Evolutionary conservation across 1,140 invertebrate species (phyloP), one percentile per base, ranked within the genome.

Genomic region (Bombus confusus): DNA sequence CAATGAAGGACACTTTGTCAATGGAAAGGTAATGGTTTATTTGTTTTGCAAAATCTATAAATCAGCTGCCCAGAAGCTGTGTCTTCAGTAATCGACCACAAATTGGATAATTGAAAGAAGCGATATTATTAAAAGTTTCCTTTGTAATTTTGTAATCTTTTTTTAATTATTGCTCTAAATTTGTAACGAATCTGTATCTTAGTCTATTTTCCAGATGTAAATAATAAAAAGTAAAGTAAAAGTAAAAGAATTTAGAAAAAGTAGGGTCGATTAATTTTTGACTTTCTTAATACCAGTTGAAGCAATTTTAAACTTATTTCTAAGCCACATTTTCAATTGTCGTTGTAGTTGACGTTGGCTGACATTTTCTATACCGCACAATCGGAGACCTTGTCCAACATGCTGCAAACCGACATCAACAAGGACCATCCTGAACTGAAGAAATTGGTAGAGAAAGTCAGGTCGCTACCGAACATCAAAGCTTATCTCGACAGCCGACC

Each of bases 401-500:
- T 86, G 0, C 0, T 78, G 8, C 52, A 0, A 0, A 13, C 10
- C 0, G 88, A 90, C 28, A 0, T 77, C 8, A 83, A 81, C 39
- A 66, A 88, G 25, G 57, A 81, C 10, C 31, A 75, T 1, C 82
- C 85, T 6, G 80, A 87, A 25, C 15, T 91, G 47, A 81, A 86
- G 59, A 88, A 84, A 8, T 34, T 91, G 28, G 47, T 41, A 3
- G 84, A 80, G 1, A 96, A 96, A 83, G 95, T 97, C 41, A 91
- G 95, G 1, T 92, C 94, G 13, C 85, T 96, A 74, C 96, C 97
- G 18, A 92, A 94, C 1, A 96, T 97, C 88, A 97, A 97, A 90
- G 95, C 95, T 47, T 97, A 96, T 96, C 95, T 97, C 41, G 96
- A 96, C 76, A 96, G 96, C 83, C 95, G 96, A 64, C 96, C 96